Conservation (phyloP, 2,797 vertebrate genomes). For the Dendrocincla tyrannina region DNA sequence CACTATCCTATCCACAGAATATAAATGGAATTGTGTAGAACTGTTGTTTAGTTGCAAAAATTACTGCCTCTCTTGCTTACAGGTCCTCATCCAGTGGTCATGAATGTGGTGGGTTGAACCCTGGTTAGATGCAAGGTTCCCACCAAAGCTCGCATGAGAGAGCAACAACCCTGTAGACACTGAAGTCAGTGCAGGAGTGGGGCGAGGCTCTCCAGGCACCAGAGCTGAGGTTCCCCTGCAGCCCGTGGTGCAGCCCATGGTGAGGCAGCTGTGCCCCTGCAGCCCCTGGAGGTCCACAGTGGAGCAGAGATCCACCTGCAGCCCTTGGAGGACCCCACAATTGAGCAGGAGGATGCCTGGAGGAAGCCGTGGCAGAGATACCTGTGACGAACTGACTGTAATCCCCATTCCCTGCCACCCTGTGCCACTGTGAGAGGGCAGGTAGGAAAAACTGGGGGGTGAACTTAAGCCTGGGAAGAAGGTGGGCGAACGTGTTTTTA, state of each 20-base stretch:
- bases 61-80: not conserved
- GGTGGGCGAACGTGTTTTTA: not conserved
- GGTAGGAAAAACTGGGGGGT: not conserved
- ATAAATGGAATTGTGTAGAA: not conserved
- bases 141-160: not conserved
- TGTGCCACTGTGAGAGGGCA: not conserved
- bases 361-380: not conserved
- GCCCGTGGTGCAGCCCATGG: not conserved
- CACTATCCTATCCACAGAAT: conserved; percentile 1
- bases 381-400: not conserved
- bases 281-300: no score
- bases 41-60: not conserved
- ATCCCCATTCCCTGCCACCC: not conserved
- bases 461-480: not conserved
- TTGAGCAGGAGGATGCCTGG: not conserved
- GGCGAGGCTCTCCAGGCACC: not conserved
- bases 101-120: not conserved
- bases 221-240: not conserved
- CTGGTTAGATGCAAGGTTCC: not conserved
- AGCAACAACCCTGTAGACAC: not conserved
- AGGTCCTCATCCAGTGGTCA: not conserved
- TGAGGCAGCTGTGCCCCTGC: not conserved
- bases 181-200: not conserved
- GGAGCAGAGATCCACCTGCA: not conserved
- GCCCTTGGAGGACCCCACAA: no score